Evolutionary conservation across 2,888 invertebrate genomes (phyloP), one percentile per base, ranked within the genome.

Genomic region (Eupelmus urozonus): DNA sequence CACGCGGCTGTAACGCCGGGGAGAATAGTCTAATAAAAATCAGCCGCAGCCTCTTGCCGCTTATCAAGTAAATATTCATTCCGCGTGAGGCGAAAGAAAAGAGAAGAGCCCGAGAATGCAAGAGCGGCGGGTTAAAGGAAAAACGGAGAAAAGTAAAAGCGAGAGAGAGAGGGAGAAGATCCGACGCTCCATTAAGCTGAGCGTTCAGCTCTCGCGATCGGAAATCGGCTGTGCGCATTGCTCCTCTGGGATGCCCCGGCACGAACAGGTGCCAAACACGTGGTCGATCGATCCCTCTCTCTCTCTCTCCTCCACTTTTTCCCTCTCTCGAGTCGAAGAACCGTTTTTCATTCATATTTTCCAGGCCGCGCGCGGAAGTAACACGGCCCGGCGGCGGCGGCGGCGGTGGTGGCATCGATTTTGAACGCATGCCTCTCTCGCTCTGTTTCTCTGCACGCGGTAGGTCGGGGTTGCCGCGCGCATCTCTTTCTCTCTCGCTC

Each of bases 281-380:
- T 89, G 88, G 87, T 82, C 84, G 85, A 88, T 88, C 87, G 87
- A 88, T 88, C 86, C 85, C 84, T 85, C 84, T 82, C 82, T 69
- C 45, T 53, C 67, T 60, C 69, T 67, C 40, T 42, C 53, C 20
- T 20, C 11, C 57, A 34, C 53, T 20, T 20, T 20, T 49, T 49
- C 49, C 42, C 62, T 73, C 72, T 80, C 75, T 63, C 72, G 65
- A 53, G 34, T 23, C 53, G 62, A 70, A 75, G 72, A 62, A 85
- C 84, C 86, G 85, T 88, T 88, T 88, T 89, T 85, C 87, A 87
- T 87, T 86, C 87, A 87, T 87, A 86, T 86, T 86, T 87, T 82
- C 84, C 66, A 78, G 73, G 80, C 2, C 82, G 78, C 81, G 83
- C 86, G 85, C 86, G 87, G 85, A 87, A 86, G 85, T 76, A 81